phyloP scores from a whole-genome alignment of 2,797 vertebrate genomes.

The Crocodylus rhombifer region DNA sequence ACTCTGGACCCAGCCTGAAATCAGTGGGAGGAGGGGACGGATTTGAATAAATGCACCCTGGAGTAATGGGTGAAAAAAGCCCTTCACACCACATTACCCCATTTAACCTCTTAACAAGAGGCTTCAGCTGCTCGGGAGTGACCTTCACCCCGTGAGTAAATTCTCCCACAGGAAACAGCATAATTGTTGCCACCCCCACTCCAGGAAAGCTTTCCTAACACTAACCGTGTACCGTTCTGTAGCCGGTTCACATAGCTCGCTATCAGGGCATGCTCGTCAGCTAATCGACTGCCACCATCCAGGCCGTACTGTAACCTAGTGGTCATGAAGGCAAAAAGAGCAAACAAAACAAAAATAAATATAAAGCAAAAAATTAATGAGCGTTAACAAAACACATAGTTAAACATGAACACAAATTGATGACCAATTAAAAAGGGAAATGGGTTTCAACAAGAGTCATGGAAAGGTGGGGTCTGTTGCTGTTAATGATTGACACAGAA shows the following conservation, averaged over 20 bases:
- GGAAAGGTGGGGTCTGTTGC: rapidly evolving
- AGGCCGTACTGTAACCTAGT: conserved; percentile 79
- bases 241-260: conserved; percentile 90
- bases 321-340: conserved; percentile 81
- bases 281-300: conserved; percentile 81
- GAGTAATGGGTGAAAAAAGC: not conserved
- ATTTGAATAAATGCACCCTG: not conserved
- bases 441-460: rapidly evolving
- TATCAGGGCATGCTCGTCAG: conserved; percentile 93
- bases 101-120: not conserved
- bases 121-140: not conserved
- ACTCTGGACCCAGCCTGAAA: not conserved
- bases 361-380: not conserved
- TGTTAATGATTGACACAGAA: not conserved
- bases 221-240: conserved; percentile 89
- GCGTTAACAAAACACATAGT: not conserved
- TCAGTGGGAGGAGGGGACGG: not conserved
- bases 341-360: conserved; percentile 75
- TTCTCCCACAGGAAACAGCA: not conserved
- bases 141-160: not conserved
- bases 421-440: not conserved
- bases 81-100: not conserved
- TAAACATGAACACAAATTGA: conserved; percentile 34
- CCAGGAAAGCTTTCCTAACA: conserved; percentile 34
- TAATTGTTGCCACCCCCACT: not conserved